Conservation (phyloP, 2,797 vertebrate genomes). For the Loriculus beryllinus region DNA sequence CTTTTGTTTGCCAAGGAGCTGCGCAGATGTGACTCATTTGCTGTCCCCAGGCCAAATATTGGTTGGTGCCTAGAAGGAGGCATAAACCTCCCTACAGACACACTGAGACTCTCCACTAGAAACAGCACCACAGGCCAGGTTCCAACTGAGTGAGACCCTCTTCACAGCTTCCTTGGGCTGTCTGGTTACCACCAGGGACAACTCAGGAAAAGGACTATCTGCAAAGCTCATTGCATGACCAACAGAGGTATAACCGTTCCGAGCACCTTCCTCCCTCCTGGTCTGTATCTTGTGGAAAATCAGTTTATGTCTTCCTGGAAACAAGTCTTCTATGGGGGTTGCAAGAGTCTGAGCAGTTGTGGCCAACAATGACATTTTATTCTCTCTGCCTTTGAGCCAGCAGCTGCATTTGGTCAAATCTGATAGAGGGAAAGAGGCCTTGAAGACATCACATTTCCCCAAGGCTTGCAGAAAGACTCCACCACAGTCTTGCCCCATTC, state of each 20-base stretch:
- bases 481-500: background rate
- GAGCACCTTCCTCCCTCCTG: background rate
- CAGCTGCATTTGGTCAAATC: background rate
- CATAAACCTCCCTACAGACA: background rate
- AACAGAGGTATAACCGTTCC: background rate
- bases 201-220: background rate
- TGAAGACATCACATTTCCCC: background rate
- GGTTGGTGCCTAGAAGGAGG: constrained; percentile 47
- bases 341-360: background rate
- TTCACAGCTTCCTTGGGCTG: background rate
- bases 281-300: background rate
- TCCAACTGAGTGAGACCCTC: background rate
- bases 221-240: background rate
- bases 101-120: background rate
- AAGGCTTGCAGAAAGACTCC: background rate
- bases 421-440: background rate
- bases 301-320: background rate
- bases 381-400: background rate
- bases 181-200: background rate
- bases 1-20: constrained; percentile 5
- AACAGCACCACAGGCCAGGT: background rate
- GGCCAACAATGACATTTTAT: background rate
- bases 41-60: constrained; percentile 12
- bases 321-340: background rate
- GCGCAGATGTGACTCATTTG: constrained; percentile 45